phyloP scores from a whole-genome alignment of 2,113 vertebrate species.

The Aldabrachelys gigantea region DNA sequence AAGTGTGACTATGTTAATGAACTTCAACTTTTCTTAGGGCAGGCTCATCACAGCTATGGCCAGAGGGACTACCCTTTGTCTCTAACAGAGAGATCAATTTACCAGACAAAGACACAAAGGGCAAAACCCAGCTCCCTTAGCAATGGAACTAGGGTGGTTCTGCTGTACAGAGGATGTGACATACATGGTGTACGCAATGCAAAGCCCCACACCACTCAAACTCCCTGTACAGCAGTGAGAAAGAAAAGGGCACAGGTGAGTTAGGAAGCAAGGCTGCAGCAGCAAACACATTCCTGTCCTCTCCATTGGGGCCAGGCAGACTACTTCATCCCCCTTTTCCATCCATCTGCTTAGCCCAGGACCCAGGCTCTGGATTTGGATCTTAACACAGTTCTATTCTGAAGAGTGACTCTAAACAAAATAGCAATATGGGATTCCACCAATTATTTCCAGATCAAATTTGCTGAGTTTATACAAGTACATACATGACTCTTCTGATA shows the following conservation, averaged over 20 bases:
- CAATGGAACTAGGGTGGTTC: neutral
- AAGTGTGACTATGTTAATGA: neutral
- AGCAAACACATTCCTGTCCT: neutral
- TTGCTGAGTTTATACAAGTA: neutral
- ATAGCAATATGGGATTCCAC: neutral
- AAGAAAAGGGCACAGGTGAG: neutral
- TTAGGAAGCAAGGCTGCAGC: neutral
- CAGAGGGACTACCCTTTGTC: neutral
- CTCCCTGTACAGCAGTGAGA: neutral
- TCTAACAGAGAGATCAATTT: neutral
- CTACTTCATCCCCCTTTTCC: neutral
- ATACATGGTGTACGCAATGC: neutral
- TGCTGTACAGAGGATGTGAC: neutral
- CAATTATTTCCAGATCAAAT: neutral
- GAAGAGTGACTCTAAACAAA: neutral
- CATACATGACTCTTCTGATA: neutral
- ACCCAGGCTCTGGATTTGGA: neutral
- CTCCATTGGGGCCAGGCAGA: neutral
- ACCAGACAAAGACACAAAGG: neutral
- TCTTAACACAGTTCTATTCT: neutral
- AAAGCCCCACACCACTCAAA: neutral
- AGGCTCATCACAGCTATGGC: neutral
- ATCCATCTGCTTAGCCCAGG: neutral
- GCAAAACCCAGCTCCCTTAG: neutral
- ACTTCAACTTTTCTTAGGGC: neutral